These are phyloP conservation scores for Rostratula benghalensis DNA, from an alignment of 2,113 vertebrate species.

Conservation along the genomic window DNA sequence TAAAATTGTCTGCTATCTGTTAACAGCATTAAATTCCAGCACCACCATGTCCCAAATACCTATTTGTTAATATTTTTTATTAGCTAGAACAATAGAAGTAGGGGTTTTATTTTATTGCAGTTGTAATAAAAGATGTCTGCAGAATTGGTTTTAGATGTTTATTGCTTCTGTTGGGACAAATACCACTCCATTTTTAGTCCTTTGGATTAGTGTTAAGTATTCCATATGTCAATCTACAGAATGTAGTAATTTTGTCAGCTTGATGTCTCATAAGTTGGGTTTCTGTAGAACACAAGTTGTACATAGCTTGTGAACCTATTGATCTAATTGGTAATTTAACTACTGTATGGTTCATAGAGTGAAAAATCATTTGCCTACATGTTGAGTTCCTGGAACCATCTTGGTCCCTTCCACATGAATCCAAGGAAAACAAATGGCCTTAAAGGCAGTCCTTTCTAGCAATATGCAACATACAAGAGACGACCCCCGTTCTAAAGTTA, in stretches of 20 bases:
- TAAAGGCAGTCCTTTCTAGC: background rate
- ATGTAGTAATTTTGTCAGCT: background rate
- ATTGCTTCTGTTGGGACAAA: background rate
- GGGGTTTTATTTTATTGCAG: background rate
- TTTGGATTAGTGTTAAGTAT: background rate
- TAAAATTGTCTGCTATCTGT: background rate
- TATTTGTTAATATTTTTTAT: background rate
- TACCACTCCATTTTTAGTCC: background rate
- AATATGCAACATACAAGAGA: background rate
- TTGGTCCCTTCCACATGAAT: background rate
- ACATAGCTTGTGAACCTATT: background rate
- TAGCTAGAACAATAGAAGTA: background rate
- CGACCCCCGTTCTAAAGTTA: fast-evolving
- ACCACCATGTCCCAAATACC: background rate
- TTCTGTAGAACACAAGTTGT: background rate
- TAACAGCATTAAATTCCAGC: background rate
- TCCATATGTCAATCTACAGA: background rate
- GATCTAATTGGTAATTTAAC: background rate
- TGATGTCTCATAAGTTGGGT: background rate
- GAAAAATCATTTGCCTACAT: background rate
- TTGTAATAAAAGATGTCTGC: background rate
- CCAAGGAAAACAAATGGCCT: background rate
- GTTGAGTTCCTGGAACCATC: background rate
- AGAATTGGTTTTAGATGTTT: background rate
- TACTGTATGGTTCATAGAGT: background rate